A percentile compares a stretch with the other conserved stretches of the same genome.
These are phyloP conservation scores for Tachysurus vachellii DNA, from an alignment of 2,113 vertebrate genomes.

Conservation along the genomic window DNA sequence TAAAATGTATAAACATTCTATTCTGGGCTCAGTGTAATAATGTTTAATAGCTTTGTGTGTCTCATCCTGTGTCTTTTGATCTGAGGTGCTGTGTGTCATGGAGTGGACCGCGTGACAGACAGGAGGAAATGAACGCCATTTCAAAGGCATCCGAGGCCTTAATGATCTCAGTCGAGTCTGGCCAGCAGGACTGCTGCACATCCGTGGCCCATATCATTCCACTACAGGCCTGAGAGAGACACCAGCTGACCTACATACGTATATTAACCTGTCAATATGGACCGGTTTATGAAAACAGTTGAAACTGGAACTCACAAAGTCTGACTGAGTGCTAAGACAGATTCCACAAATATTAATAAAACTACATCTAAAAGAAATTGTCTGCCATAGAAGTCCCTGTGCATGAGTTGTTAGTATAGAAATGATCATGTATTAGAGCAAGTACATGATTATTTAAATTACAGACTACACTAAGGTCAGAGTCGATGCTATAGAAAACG, in stretches of 20 bases:
- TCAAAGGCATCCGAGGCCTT: constrained; percentile 63
- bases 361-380: background rate
- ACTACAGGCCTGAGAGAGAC: background rate
- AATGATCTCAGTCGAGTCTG: constrained; percentile 43
- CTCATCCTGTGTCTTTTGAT: constrained; percentile 41
- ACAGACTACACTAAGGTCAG: background rate
- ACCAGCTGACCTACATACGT: constrained; percentile 48
- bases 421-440: background rate
- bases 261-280: background rate
- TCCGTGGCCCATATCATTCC: constrained; percentile 8
- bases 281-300: background rate
- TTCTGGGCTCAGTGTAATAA: constrained; percentile 42
- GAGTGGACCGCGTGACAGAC: constrained; percentile 59
- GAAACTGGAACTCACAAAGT: background rate
- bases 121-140: constrained; percentile 73
- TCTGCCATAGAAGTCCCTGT: background rate
- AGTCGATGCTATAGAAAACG: background rate
- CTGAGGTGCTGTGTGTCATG: constrained; percentile 12
- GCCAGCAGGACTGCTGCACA: constrained; percentile 21
- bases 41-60: constrained; percentile 57
- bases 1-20: constrained; percentile 45
- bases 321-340: background rate
- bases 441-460: background rate
- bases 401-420: background rate
- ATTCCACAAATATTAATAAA: background rate